A percentile compares a stretch with the other conserved stretches of the same genome.
phyloP scores from a whole-genome alignment of 2,888 invertebrate species.

The Xylota segnis region DNA sequence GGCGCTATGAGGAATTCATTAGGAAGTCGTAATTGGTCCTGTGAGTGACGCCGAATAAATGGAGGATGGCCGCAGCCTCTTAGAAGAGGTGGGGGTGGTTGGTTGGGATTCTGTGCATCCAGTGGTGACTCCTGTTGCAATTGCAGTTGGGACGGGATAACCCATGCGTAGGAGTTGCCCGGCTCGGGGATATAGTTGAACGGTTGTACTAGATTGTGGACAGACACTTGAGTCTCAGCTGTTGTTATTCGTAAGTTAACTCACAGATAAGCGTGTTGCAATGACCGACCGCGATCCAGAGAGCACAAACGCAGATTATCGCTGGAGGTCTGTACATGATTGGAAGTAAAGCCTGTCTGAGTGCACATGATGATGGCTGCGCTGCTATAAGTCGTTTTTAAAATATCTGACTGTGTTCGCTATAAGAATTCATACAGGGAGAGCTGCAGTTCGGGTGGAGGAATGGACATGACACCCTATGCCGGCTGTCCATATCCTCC shows the following conservation, averaged over 20 bases:
- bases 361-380: constrained; percentile 5
- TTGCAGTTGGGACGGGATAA: constrained; percentile 37
- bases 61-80: constrained; percentile 51
- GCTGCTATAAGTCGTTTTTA: background rate
- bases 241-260: constrained; percentile 17
- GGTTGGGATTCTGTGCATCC: background rate
- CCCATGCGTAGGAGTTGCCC: constrained; percentile 45
- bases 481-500: too few species aligned
- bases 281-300: constrained; percentile 20
- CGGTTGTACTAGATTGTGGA: constrained; percentile 34
- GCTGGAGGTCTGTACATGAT: constrained; percentile 51
- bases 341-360: constrained; percentile 43
- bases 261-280: constrained; percentile 49
- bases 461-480: background rate
- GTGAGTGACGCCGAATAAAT: constrained; percentile 40
- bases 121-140: background rate
- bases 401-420: too few species aligned
- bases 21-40: constrained; percentile 48
- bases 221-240: constrained; percentile 1
- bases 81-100: background rate
- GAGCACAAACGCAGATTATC: constrained; percentile 8
- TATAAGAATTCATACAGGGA: background rate
- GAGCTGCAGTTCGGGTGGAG: background rate
- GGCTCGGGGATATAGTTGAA: background rate
- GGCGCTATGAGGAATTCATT: constrained; percentile 56